Conservation (phyloP, 1,140 invertebrate species). For the Pectinophora gossypiella region DNA sequence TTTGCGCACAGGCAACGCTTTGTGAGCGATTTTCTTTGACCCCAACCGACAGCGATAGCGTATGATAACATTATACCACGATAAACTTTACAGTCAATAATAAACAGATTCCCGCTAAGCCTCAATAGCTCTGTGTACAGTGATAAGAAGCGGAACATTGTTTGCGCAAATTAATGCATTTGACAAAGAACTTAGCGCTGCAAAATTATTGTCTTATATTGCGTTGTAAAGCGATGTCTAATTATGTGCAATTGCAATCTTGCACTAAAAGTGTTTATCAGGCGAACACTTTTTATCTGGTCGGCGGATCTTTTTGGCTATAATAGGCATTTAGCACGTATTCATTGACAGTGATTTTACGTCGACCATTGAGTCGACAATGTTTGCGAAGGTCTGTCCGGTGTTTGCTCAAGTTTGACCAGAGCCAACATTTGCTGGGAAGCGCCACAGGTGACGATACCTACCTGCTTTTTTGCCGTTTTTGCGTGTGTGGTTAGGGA, state of each 20-base stretch:
- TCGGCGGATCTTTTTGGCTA: no score
- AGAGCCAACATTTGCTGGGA: constrained; percentile 32
- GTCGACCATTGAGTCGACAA: constrained; percentile 40
- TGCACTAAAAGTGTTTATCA: neutral
- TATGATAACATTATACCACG: constrained; percentile 28
- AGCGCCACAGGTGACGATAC: constrained; percentile 66
- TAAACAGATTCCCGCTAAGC: neutral
- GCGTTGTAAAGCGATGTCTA: no score
- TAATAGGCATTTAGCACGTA: constrained; percentile 26
- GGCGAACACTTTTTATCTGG: neutral
- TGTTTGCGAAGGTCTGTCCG: constrained; percentile 61
- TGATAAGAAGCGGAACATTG: neutral
- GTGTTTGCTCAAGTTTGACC: constrained; percentile 21
- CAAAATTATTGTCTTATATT: no score
- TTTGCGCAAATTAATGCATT: neutral
- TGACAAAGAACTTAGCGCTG: no score
- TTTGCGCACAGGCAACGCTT: constrained; percentile 30
- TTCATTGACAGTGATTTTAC: constrained; percentile 35
- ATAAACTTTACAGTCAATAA: neutral
- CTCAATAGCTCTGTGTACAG: neutral
- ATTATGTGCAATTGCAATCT: no score
- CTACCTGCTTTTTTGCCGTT: constrained; percentile 42
- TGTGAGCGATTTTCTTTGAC: constrained; percentile 28
- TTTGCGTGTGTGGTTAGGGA: constrained; percentile 28
- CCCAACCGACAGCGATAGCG: neutral